These are phyloP conservation scores for Calcarius lapponicus DNA, from an alignment of 2,797 vertebrate genomes.

Conservation along the genomic window DNA sequence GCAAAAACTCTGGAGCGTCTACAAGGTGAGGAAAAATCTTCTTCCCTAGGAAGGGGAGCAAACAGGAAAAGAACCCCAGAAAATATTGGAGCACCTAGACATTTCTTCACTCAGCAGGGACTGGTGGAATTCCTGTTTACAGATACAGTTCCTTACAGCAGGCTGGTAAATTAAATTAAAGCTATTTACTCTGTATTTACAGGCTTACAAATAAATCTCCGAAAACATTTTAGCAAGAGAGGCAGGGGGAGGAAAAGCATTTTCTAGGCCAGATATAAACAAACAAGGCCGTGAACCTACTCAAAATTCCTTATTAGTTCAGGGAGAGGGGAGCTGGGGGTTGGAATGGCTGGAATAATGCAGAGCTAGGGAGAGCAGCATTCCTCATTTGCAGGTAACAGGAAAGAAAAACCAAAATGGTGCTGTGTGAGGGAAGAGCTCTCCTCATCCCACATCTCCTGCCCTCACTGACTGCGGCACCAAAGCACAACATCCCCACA, in stretches of 20 bases:
- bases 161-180: slow-evolving; percentile 73
- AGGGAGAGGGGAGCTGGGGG: slow-evolving; percentile 43
- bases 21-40: not conserved
- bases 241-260: not conserved
- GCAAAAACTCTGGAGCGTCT: not conserved
- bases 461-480: not conserved
- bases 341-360: not conserved
- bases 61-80: accelerated
- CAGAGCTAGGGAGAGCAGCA: not conserved
- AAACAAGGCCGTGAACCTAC: slow-evolving; percentile 62
- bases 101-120: not conserved
- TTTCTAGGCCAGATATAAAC: slow-evolving; percentile 69
- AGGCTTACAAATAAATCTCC: slow-evolving; percentile 68
- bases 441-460: not conserved
- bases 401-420: not conserved
- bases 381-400: slow-evolving; percentile 1
- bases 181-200: slow-evolving; percentile 64
- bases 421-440: not conserved
- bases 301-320: slow-evolving; percentile 71
- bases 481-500: accelerated
- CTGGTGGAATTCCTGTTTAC: slow-evolving; percentile 19
- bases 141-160: slow-evolving; percentile 41
- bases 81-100: not conserved
- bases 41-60: not conserved
- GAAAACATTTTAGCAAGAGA: slow-evolving; percentile 60